Evolutionary conservation across 35 echinoderm and acorn worm genomes (phyloP).

Genomic region (Patiria miniata): DNA sequence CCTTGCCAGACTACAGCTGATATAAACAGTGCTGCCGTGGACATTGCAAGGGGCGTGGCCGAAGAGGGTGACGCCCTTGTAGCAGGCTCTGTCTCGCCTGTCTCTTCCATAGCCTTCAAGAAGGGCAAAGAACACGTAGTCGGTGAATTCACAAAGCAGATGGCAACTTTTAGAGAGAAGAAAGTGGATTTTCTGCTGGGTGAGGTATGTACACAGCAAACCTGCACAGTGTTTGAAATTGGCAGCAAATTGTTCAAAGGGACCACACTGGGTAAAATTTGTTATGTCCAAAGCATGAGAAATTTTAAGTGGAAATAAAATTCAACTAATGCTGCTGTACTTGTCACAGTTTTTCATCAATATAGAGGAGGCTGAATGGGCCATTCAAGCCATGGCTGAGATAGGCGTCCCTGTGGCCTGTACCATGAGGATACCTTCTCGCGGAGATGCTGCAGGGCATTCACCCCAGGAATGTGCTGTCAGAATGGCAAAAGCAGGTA

Average conservation of each 20-base stretch:
- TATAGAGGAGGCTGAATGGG: constrained; percentile 71
- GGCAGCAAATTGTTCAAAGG: not conserved
- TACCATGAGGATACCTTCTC: constrained; percentile 50
- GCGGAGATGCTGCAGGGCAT: constrained; percentile 48
- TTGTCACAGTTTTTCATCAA: constrained; percentile 58
- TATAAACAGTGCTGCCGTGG: constrained; percentile 65
- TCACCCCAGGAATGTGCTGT: constrained; percentile 52
- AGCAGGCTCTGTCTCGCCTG: constrained; percentile 71
- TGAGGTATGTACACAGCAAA: constrained; percentile 52
- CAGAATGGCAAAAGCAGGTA: constrained; percentile 86
- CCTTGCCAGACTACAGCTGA: constrained; percentile 48
- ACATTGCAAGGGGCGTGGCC: constrained; percentile 82
- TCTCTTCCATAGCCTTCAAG: constrained; percentile 34
- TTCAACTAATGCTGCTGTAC: too few species aligned
- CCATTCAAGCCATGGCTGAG: constrained; percentile 57
- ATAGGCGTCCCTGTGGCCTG: constrained; percentile 45
- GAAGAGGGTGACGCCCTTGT: constrained; percentile 80
- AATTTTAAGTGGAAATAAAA: too few species aligned
- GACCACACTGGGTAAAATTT: not conserved
- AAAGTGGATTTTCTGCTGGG: constrained; percentile 85
- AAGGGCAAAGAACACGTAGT: constrained; percentile 66
- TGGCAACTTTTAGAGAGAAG: constrained; percentile 62
- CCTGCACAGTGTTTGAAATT: not conserved
- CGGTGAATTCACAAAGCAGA: constrained; percentile 70
- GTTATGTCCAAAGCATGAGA: not conserved